Base-by-base conservation (phyloP, 1,140 invertebrate species). In the Lamellibrachia luymesi region DNA sequence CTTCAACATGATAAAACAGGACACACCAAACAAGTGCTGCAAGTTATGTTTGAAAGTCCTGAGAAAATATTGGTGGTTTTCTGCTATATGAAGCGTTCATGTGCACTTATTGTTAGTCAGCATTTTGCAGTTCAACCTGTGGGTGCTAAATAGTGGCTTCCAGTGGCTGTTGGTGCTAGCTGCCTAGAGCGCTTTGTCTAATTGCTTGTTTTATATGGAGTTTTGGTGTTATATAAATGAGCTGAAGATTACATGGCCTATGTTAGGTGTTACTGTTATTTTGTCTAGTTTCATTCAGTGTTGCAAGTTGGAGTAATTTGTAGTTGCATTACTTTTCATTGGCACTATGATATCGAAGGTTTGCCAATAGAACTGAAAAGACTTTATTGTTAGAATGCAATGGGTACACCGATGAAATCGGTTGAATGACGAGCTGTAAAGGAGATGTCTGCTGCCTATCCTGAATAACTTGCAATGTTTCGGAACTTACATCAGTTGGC, bases 311-410 rank as follows among this genome's bases (percentile, higher is more conserved):
- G 64, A 10, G 25, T 80, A 80, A 10, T 80, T 80, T 80, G 17
- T 80, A 80, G 64, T 80, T 80, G 64, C 64, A 80, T 80, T 80
- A 80, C 64, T 80, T 80, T 80, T 80, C 64, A 80, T 80, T 80
- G 8, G 64, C 64, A 17, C 64, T 80, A 80, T 80, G 64, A 2
- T 80, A 22, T 80, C 13, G 17, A 17, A 4, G 64, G 64, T 80
- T 80, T 17, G 13, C 64, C 64, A 80, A 13, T 56, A 7, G 64
- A 80, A 80, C 64, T 80, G 64, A 80, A 22, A 80, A 80, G 25
- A 80, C 0, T 80, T 80, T 80, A 22, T 22, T 22, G 64, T 80
- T 22, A 80, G 6, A 80, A 6, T 80, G 64, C 5, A 80, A 80
- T 80, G 6, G 6, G 52, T 56, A 56, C 25, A 80, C 64, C 64